Percentiles rank a stretch among this genome's conserved stretches.
phyloP scores from a whole-genome alignment of 2,888 invertebrate genomes.

The Listrodromus nycthemerus region DNA sequence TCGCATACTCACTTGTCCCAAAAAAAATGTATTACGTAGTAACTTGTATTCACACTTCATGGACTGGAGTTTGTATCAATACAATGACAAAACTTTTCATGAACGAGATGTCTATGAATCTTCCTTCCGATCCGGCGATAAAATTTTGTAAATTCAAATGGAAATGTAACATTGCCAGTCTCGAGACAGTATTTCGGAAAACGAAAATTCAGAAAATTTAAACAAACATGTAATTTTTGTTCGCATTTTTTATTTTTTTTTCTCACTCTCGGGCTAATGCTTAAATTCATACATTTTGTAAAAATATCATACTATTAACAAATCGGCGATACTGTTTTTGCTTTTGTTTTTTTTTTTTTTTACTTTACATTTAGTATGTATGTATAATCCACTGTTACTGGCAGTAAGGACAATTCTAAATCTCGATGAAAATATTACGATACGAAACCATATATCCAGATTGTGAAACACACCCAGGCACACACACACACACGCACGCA shows the following conservation, averaged over 20 bases:
- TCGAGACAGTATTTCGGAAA: not conserved
- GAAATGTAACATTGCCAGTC: not conserved
- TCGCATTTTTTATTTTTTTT: slow-evolving; percentile 67
- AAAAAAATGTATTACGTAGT: not conserved
- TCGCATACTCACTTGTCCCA: not conserved
- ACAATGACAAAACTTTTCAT: not conserved
- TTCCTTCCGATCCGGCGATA: not conserved
- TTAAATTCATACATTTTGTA: slow-evolving; percentile 82
- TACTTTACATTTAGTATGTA: slow-evolving; percentile 46
- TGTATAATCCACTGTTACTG: slow-evolving; percentile 59
- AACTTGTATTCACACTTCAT: not conserved
- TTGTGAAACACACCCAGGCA: slow-evolving; percentile 1
- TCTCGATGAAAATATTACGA: slow-evolving; percentile 62
- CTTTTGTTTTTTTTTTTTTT: slow-evolving; percentile 51
- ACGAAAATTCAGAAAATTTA: too few relatives aligned
- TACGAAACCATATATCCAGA: slow-evolving; percentile 68
- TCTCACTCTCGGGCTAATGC: slow-evolving; percentile 76
- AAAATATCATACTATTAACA: slow-evolving; percentile 83
- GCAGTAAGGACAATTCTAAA: slow-evolving; percentile 70
- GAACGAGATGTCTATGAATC: not conserved
- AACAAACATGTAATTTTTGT: slow-evolving; percentile 43
- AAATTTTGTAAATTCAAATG: not conserved
- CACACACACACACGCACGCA: not conserved
- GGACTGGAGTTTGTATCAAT: not conserved
- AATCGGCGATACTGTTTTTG: slow-evolving; percentile 73